Evolutionary conservation across 2,113 vertebrate species (phyloP), one percentile per base, ranked within the genome.

Genomic region (Hystrix brachyura): DNA sequence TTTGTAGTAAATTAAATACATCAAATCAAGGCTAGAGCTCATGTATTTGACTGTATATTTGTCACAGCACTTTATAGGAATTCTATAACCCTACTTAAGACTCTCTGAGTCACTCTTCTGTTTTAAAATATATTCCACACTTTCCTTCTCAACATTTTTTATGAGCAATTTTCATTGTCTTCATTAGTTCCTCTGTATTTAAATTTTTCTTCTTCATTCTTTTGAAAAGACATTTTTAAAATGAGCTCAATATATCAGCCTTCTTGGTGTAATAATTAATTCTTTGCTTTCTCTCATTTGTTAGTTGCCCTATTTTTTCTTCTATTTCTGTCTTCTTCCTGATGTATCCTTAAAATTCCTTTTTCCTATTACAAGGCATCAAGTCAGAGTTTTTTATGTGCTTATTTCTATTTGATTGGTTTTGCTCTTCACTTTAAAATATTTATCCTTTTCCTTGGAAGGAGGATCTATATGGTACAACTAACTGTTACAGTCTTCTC

Each of bases 171-270:
- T 97, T 94, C 91, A 90, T 94, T 96, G 59, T 90, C 87, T 97
- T 96, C 90, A 92, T 97, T 97, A 94, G 84, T 96, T 94, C 79
- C 23, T 88, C 78, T 85, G 95, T 97, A 96, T 91, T 97, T 95
- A 97, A 97, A 94, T 94, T 97, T 96, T 95, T 96, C 94, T 94
- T 97, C 94, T 97, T 97, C 87, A 92, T 88, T 97, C 94, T 94
- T 97, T 97, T 90, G 86, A 38, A 92, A 97, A 89, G 90, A 97
- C 96, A 93, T 93, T 95, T 98, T 87, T 29, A 34, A 98, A 98
- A 97, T 97, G 94, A 98, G 60, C 90, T 94, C 94, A 97, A 97
- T 98, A 96, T 91, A 97, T 94, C 87, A 97, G 72, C 78, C 84
- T 95, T 83, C 89, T 91, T 93, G 85, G 74, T 74, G 27, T 74